These are phyloP conservation scores for Metalampra italica DNA, from an alignment of 2,888 invertebrate species.

Conservation along the genomic window DNA sequence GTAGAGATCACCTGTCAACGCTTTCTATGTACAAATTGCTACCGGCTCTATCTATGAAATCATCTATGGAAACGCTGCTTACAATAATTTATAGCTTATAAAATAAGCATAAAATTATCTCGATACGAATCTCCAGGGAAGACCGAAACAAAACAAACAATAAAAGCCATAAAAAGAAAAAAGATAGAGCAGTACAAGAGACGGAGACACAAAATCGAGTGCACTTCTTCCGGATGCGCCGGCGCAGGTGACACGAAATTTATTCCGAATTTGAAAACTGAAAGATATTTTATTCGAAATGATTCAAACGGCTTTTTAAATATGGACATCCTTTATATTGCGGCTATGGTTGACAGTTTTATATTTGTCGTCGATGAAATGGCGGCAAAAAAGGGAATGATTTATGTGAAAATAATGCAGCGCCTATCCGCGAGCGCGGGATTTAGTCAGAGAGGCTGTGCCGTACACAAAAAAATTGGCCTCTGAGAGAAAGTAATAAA, in stretches of 20 bases:
- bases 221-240: conserved; percentile 71
- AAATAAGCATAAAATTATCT: conserved; percentile 72
- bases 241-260: conserved; percentile 77
- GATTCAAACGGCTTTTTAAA: conserved; percentile 77
- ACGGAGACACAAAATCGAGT: conserved; percentile 27
- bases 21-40: conserved; percentile 52
- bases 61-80: conserved; percentile 55
- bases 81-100: conserved; percentile 70
- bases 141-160: conserved; percentile 61
- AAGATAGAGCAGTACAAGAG: conserved; percentile 36
- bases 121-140: conserved; percentile 57
- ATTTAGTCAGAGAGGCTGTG: conserved; percentile 28
- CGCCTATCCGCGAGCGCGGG: conserved; percentile 34
- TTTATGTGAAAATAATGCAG: conserved; percentile 70
- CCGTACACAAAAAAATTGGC: neutral
- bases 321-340: conserved; percentile 72
- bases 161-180: conserved; percentile 45
- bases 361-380: conserved; percentile 71
- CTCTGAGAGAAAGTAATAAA: neutral
- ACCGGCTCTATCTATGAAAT: conserved; percentile 48
- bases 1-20: conserved; percentile 60
- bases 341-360: conserved; percentile 72
- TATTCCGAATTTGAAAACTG: conserved; percentile 78
- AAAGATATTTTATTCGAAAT: conserved; percentile 72
- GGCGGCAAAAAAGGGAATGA: conserved; percentile 59